phyloP scores from a whole-genome alignment of 2,113 vertebrate species.

The Dasypus novemcinctus region DNA sequence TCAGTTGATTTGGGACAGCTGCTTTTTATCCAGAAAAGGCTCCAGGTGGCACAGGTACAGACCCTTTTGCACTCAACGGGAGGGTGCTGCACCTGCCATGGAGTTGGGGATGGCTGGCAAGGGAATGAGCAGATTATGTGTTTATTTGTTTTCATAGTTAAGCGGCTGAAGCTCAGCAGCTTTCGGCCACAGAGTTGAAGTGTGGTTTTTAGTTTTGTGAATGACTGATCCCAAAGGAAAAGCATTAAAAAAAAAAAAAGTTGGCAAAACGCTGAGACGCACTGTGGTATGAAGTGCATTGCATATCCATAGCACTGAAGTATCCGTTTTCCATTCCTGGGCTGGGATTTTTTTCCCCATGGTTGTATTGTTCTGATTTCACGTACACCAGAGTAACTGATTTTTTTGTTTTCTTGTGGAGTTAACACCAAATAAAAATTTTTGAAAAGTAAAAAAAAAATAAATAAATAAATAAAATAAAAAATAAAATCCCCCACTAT shows the following conservation, averaged over 20 bases:
- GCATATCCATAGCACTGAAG: slow-evolving; percentile 88
- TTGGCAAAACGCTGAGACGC: slow-evolving; percentile 85
- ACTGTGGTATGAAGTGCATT: slow-evolving; percentile 87
- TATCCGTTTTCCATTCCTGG: slow-evolving; percentile 84
- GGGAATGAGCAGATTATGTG: slow-evolving; percentile 80
- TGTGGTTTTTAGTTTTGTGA: slow-evolving; percentile 86
- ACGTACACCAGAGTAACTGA: slow-evolving; percentile 96
- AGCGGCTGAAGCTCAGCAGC: slow-evolving; percentile 83
- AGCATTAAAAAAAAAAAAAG: slow-evolving; percentile 82
- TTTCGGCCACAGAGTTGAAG: slow-evolving; percentile 84
- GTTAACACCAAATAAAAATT: slow-evolving; percentile 99
- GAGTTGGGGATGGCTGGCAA: slow-evolving; percentile 56
- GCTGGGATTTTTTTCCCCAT: slow-evolving; percentile 86
- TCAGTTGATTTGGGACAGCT: slow-evolving; percentile 85
- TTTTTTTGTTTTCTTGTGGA: slow-evolving; percentile 99
- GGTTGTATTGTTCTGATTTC: slow-evolving; percentile 95
- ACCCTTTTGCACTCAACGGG: slow-evolving; percentile 79
- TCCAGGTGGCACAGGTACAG: slow-evolving; percentile 76
- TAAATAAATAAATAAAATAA: too few species aligned
- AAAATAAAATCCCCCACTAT: too few species aligned
- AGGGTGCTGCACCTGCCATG: slow-evolving; percentile 78
- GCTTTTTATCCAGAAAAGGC: slow-evolving; percentile 79
- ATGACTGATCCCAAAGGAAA: slow-evolving; percentile 82
- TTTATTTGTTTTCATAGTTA: slow-evolving; percentile 82
- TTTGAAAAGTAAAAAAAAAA: slow-evolving; percentile 78